These are phyloP conservation scores for Corbicula japonica DNA, from an alignment of 2,888 invertebrate species.

Conservation along the genomic window DNA sequence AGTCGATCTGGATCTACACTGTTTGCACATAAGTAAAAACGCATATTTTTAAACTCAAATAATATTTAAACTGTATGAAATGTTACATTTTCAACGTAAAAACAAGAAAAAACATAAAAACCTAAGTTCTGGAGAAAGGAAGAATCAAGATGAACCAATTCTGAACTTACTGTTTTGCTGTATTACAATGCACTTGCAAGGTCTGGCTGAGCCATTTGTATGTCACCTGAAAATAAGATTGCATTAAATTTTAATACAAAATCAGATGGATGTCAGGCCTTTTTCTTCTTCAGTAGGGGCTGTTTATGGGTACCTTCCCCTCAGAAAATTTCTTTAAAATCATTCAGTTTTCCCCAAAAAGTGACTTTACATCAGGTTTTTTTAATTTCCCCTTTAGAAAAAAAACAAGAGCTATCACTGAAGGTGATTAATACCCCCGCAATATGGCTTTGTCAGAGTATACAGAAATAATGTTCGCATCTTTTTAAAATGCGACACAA, in stretches of 20 bases:
- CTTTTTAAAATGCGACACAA: too few species aligned
- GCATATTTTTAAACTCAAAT: background rate
- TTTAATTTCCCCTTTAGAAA: background rate
- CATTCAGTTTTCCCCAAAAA: background rate
- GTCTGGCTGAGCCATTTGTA: conserved; percentile 82
- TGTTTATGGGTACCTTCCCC: background rate
- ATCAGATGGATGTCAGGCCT: background rate
- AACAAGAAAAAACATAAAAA: background rate
- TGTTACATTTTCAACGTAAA: background rate
- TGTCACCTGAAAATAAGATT: conserved; percentile 78
- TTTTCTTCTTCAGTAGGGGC: background rate
- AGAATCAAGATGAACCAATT: background rate
- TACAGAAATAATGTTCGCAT: too few species aligned
- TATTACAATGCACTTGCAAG: conserved; percentile 81
- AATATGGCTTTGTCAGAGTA: too few species aligned
- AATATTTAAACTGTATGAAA: background rate
- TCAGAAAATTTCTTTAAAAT: background rate
- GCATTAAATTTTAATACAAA: background rate
- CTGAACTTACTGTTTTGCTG: conserved; percentile 83
- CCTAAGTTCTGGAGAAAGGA: background rate
- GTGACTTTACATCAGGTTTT: background rate
- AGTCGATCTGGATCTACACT: background rate
- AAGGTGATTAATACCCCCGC: too few species aligned
- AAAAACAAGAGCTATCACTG: background rate
- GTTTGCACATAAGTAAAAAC: background rate